Base-by-base conservation (phyloP, 2,888 invertebrate genomes). In the Agrochola litura region DNA sequence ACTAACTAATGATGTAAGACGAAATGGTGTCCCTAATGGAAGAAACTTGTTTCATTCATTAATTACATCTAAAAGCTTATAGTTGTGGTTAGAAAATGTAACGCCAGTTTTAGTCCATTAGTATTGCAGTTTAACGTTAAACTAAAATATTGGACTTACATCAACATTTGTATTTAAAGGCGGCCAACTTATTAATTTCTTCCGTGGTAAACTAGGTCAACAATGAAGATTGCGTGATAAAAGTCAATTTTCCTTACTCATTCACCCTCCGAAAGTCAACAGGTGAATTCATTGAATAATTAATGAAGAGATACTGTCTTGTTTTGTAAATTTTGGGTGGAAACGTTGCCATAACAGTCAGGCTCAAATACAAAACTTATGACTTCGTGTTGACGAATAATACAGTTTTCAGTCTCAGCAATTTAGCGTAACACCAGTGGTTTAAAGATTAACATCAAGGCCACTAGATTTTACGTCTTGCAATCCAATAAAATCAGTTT, bases 241-340 rank as follows among this genome's bases (percentile, higher is more conserved):
- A 78, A 86, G 82, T 84, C 89, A 90, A 89, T 93, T 90, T 88
- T 89, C 90, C 90, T 85, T 84, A 89, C 83, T 80, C 87, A 84
- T 83, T 89, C 87, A 81, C 90, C 91, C 90, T 85, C 87, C 79
- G 79, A 86, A 85, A 89, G 87, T 89, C 95, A 95, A 95, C 95
- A 95, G 95, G 95, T 95, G 94, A 88, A 91, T 89, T 88, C 88
- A 91, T 90, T 94, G 92, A 93, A 95, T 94, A 93, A 93, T 93
- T 93, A 94, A 95, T 91, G 89, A 90, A 89, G 87, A 87, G 86
- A 82, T 83, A 88, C 71, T 73, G 76, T 73, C 76, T 82, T 69
- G 76, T 79, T 86, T 86, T 63, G 66, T 65, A 52, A 52, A 77
- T 73, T 79, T 80, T 66, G 66, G 82, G 61, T 71, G 66, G 69